Evolutionary conservation across 2,113 vertebrate species (phyloP).

Genomic region (Pantherophis guttatus): DNA sequence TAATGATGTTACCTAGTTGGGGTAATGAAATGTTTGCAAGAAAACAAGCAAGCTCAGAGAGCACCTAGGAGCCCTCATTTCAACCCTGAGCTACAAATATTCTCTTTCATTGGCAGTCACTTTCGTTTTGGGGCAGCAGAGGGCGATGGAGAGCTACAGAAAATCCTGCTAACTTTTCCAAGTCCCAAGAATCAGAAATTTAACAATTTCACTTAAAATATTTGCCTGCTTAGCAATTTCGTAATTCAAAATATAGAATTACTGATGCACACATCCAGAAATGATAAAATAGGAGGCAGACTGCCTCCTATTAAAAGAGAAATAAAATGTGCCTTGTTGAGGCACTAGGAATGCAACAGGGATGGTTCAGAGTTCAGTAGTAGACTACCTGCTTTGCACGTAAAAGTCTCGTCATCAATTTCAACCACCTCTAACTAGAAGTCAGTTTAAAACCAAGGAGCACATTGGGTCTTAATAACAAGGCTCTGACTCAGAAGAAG

Average conservation of each 20-base stretch:
- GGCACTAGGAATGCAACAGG: not conserved
- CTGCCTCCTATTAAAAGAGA: not conserved
- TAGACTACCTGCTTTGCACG: not conserved
- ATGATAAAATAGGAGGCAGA: not conserved
- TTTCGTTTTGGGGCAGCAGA: slow-evolving; percentile 20
- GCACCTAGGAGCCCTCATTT: no score
- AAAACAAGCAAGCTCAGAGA: no score
- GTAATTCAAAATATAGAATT: not conserved
- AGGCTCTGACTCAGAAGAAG: not conserved
- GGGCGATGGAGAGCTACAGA: slow-evolving; percentile 40
- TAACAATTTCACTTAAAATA: not conserved
- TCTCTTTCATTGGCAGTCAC: no score
- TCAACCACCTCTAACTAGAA: not conserved
- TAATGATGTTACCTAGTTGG: no score
- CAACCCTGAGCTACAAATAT: no score
- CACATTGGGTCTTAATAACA: not conserved
- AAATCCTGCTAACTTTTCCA: not conserved
- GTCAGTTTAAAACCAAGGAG: not conserved
- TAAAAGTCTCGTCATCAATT: not conserved
- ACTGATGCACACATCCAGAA: not conserved
- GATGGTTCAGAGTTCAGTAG: not conserved
- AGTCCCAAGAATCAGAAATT: not conserved
- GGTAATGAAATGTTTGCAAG: no score
- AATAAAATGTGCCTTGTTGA: not conserved
- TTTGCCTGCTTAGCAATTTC: not conserved